Evolutionary conservation across 2,113 vertebrate species (phyloP).

Genomic region (Macrotus californicus): DNA sequence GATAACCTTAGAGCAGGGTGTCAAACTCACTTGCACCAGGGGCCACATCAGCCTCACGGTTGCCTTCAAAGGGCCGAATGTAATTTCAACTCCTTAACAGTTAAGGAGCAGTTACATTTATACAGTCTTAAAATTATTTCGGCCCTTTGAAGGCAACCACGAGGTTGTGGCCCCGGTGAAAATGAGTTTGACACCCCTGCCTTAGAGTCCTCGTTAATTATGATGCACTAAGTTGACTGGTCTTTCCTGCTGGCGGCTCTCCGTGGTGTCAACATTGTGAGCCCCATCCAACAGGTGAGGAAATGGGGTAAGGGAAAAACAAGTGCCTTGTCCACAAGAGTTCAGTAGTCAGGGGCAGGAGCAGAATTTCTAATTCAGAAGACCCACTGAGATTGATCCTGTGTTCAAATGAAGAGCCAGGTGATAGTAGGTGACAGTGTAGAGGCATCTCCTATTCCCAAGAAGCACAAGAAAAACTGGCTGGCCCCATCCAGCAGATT

Average conservation of each 20-base stretch:
- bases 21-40: too few relatives aligned
- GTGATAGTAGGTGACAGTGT: not conserved
- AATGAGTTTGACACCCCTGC: too few relatives aligned
- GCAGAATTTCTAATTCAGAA: not conserved
- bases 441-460: not conserved
- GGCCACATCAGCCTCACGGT: too few relatives aligned
- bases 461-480: not conserved
- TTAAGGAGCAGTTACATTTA: too few relatives aligned
- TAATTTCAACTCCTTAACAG: too few relatives aligned
- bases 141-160: too few relatives aligned
- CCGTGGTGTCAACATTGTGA: not conserved
- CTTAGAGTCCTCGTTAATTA: not conserved
- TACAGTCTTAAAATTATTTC: too few relatives aligned
- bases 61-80: too few relatives aligned
- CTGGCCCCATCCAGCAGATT: not conserved
- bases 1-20: not conserved
- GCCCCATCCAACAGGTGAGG: not conserved
- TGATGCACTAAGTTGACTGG: not conserved
- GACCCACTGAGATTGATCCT: not conserved
- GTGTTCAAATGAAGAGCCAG: not conserved
- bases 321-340: not conserved
- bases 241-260: not conserved
- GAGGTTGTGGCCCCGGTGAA: too few relatives aligned
- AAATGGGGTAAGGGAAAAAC: not conserved
- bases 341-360: not conserved